Percentiles rank a stretch among this genome's conserved stretches.
phyloP scores from a whole-genome alignment of 2,888 invertebrate genomes.

The Hemicrepidius hirtus region DNA sequence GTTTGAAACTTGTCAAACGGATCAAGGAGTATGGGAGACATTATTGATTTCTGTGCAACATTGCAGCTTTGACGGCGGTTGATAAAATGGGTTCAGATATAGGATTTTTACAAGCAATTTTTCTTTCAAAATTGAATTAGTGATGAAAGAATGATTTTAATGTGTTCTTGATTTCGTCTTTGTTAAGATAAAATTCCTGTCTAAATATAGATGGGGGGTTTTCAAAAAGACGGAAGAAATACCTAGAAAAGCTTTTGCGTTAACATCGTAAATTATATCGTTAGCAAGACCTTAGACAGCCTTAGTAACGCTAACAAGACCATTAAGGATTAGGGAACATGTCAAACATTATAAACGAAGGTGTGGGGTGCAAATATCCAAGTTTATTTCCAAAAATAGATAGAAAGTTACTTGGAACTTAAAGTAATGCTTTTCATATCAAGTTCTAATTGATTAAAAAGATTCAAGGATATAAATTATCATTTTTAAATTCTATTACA shows the following conservation, averaged over 20 bases:
- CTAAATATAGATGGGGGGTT: not conserved
- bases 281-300: not conserved
- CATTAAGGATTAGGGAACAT: conserved; percentile 2
- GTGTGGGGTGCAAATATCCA: not conserved
- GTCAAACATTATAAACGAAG: conserved; percentile 6
- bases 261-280: not conserved
- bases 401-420: not conserved
- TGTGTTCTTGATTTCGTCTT: not conserved
- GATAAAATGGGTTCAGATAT: not conserved
- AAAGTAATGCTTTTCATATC: too few relatives aligned
- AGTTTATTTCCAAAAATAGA: not conserved
- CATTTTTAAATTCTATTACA: too few relatives aligned
- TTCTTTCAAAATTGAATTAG: not conserved
- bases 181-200: too few relatives aligned
- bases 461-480: too few relatives aligned
- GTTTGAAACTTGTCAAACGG: conserved; percentile 11
- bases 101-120: not conserved
- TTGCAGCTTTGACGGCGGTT: not conserved
- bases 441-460: too few relatives aligned
- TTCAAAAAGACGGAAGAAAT: not conserved
- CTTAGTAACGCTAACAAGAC: conserved; percentile 8
- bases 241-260: not conserved
- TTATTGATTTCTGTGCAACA: conserved; percentile 2
- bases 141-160: not conserved
- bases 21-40: not conserved